phyloP scores from a whole-genome alignment of 2,113 vertebrate species.

The Atherinomorus stipes region DNA sequence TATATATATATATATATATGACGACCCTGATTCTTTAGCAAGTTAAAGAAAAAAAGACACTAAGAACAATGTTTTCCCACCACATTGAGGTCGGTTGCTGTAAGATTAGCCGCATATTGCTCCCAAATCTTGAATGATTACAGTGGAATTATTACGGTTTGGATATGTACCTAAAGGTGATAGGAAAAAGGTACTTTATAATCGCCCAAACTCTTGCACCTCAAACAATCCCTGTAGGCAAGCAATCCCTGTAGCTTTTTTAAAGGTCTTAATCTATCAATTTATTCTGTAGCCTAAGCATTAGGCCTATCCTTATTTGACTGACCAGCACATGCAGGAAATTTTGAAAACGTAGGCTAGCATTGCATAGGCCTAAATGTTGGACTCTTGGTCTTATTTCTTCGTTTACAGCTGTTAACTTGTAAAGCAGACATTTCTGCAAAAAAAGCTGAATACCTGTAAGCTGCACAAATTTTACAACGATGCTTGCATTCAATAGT shows the following conservation, averaged over 20 bases:
- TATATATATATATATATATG: too few relatives aligned
- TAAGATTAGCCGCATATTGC: neutral
- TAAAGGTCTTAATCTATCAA: too few relatives aligned
- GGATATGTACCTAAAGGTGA: neutral
- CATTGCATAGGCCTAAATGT: neutral
- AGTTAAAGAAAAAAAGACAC: neutral
- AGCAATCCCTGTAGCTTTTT: neutral
- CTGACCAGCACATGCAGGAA: neutral
- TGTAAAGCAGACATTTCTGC: too few relatives aligned
- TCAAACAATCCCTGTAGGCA: neutral
- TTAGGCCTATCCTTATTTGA: neutral
- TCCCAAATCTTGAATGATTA: neutral
- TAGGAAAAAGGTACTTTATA: neutral
- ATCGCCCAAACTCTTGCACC: too few relatives aligned
- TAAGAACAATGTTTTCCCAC: neutral
- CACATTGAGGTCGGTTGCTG: neutral
- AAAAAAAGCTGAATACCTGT: too few relatives aligned
- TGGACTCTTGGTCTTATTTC: too few relatives aligned
- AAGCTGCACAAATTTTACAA: too few relatives aligned
- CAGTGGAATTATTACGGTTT: neutral
- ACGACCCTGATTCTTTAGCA: too few relatives aligned
- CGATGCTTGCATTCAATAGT: too few relatives aligned
- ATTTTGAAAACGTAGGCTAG: neutral
- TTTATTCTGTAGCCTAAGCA: too few relatives aligned
- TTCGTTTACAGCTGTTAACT: too few relatives aligned